Percentiles rank a stretch among this genome's conserved stretches.
Evolutionary conservation across 2,113 vertebrate species (phyloP).

Genomic region (Ictalurus punctatus): DNA sequence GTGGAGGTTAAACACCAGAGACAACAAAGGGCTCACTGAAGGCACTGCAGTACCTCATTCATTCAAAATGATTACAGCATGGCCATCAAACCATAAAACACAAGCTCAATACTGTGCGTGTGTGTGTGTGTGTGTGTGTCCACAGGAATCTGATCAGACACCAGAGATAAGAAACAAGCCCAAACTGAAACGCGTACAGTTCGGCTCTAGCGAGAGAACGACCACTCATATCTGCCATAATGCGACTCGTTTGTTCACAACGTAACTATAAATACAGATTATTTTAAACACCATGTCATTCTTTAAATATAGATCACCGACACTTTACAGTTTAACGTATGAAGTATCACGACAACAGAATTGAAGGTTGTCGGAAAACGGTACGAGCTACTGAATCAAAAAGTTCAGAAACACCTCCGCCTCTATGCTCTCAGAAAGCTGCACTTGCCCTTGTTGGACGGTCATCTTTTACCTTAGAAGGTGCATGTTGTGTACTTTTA

Average conservation of each 20-base stretch:
- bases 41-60: background rate
- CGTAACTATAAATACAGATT: background rate
- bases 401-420: too few species aligned
- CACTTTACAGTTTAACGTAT: background rate
- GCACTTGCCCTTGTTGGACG: background rate
- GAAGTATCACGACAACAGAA: background rate
- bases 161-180: background rate
- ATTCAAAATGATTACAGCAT: background rate
- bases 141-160: background rate
- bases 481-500: background rate
- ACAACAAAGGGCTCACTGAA: background rate
- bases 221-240: background rate
- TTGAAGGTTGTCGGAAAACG: background rate
- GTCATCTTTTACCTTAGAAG: background rate
- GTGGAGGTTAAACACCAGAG: background rate
- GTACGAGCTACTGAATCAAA: background rate
- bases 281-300: too few species aligned
- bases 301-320: too few species aligned
- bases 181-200: background rate
- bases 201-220: background rate
- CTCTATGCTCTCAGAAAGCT: too few species aligned
- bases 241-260: background rate
- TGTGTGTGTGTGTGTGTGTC: background rate
- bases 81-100: background rate
- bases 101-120: background rate